Evolutionary conservation across 2,888 invertebrate genomes (phyloP).

Genomic region (Melieria omissa): DNA sequence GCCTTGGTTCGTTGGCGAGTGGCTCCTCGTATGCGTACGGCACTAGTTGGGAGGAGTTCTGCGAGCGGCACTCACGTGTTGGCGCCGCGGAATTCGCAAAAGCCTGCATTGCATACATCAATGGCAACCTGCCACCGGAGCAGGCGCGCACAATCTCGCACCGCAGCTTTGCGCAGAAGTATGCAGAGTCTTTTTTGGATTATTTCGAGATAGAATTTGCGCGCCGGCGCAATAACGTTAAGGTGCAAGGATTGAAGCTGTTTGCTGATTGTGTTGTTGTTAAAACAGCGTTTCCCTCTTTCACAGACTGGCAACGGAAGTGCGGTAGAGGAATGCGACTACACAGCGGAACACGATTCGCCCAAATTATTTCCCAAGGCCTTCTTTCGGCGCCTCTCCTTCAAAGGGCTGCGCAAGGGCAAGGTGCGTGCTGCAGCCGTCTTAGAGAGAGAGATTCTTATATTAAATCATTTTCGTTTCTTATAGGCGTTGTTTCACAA

Average conservation of each 20-base stretch:
- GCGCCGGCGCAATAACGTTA: conserved; percentile 69
- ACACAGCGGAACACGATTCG: conserved; percentile 82
- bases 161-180: conserved; percentile 83
- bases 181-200: conserved; percentile 84
- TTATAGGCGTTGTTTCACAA: conserved; percentile 84
- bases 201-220: conserved; percentile 85
- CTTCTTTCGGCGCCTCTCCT: conserved; percentile 86
- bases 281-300: conserved; percentile 23
- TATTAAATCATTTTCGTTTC: conserved; percentile 61
- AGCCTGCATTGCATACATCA: conserved; percentile 83
- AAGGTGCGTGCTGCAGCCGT: conserved; percentile 69
- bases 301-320: conserved; percentile 56
- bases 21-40: conserved; percentile 71
- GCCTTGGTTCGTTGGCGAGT: conserved; percentile 35
- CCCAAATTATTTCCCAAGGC: conserved; percentile 85
- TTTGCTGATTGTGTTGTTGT: background rate
- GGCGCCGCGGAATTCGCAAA: conserved; percentile 90
- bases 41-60: conserved; percentile 84
- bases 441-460: conserved; percentile 45
- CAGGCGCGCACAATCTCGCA: conserved; percentile 77
- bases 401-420: conserved; percentile 86
- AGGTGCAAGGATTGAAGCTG: conserved; percentile 49
- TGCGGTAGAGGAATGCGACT: conserved; percentile 72
- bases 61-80: conserved; percentile 86
- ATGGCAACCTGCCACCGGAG: conserved; percentile 76